Base-by-base conservation (phyloP, 1,140 invertebrate genomes). In the Zaprionus taronus region DNA sequence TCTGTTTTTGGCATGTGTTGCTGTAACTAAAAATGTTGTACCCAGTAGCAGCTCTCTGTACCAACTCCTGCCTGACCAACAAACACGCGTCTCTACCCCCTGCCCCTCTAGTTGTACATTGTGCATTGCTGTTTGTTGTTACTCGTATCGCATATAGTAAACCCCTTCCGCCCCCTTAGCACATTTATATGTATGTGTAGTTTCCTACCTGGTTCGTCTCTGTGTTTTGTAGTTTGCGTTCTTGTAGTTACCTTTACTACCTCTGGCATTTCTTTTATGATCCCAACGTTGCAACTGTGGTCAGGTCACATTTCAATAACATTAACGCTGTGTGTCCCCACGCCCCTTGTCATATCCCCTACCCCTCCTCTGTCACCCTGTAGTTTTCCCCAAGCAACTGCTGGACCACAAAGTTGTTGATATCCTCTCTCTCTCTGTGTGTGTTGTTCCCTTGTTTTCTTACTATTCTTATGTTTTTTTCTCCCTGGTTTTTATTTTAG, bases 221-320 rank as follows among this genome's bases (percentile, higher is more conserved):
- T 78, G 55, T 70, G 64, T 86, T 74, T 67, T 72, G 81, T 83
- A 76, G 71, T 76, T 89, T 81, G 79, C 79, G 67, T 63, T 51
- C 34, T 62, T 76, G 71, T 55, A 51, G 63, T 69, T 76, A 74
- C 81, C 68, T 87, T 87, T 80, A 89, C 72, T 80, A 79, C 79
- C 87, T 80, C 24, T 80, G 87, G 31, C 72, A 82, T 75, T 91
- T 91, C 81, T 80, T 90, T 91, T 90, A 89, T 76, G 85, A 89
- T 89, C 66, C 83, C 69, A 57, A 58, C 41, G 80, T 51, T 75
- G 63, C 74, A 78, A 60, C 72, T 77, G 71, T 74, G 62, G 62
- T 70, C 74, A 72, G 84, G 64, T 66, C 78, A 66, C 74, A 87
- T 89, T 83, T 81, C 84, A 89, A 83, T 87, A 87, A 89, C 83